Conservation (phyloP, 37 sponge, comb jelly and placozoan genomes). For the Cliona cf. orientalis region DNA sequence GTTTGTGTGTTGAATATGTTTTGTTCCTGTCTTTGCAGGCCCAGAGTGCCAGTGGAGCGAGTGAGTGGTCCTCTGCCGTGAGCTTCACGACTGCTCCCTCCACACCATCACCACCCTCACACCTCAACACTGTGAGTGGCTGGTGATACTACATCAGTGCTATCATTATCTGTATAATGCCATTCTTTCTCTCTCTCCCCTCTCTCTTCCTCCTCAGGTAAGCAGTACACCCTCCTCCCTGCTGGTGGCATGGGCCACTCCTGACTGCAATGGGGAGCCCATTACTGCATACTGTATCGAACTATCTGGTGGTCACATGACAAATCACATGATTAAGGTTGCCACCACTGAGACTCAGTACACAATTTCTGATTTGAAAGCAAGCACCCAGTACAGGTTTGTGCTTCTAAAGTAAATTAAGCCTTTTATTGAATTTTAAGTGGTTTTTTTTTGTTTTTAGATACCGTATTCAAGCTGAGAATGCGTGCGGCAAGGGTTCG, state of each 20-base stretch:
- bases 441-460: conserved; percentile 7
- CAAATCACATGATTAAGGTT: conserved; percentile 27
- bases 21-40: conserved; percentile 30
- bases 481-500: conserved; percentile 56
- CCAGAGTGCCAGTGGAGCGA: conserved; percentile 49
- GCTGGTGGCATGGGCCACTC: conserved; percentile 53
- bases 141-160: too few species aligned
- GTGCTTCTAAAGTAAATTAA: neutral
- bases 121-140: conserved; percentile 24
- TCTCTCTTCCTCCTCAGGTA: conserved; percentile 17
- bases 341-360: conserved; percentile 34
- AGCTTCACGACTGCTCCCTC: conserved; percentile 54
- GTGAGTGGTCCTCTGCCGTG: conserved; percentile 41
- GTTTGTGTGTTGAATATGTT: neutral
- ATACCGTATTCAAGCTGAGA: conserved; percentile 67
- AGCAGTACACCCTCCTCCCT: conserved; percentile 26
- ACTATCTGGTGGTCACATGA: conserved; percentile 7
- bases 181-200: too few species aligned
- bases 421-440: neutral
- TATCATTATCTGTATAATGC: too few species aligned
- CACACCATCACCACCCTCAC: conserved; percentile 53
- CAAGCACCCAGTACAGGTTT: conserved; percentile 66
- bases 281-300: conserved; percentile 59
- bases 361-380: conserved; percentile 27
- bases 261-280: conserved; percentile 49